Conservation (phyloP, 2,113 vertebrate genomes). For the Carettochelys insculpta region DNA sequence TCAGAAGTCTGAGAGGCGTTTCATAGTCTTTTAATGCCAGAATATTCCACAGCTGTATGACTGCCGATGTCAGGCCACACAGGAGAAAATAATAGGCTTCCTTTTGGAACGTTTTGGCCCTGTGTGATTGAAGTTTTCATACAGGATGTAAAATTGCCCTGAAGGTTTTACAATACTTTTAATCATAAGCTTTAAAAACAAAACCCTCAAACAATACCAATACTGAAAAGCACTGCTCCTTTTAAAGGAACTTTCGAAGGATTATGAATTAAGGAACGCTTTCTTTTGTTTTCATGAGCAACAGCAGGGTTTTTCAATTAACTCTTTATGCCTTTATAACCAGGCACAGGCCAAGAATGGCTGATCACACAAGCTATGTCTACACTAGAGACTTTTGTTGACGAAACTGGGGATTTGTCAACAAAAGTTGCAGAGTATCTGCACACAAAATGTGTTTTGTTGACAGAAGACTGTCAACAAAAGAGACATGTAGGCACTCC, state of each 20-base stretch:
- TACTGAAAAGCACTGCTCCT: constrained; percentile 30
- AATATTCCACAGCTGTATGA: constrained; percentile 15
- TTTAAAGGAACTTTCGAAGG: constrained; percentile 46
- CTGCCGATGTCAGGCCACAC: constrained; percentile 30
- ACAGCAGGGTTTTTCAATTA: constrained; percentile 41
- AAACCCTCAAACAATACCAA: constrained; percentile 9
- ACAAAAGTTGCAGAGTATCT: too few species aligned
- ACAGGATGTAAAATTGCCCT: neutral
- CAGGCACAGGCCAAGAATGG: neutral
- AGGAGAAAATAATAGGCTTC: neutral
- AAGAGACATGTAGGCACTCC: too few species aligned
- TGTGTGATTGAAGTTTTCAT: constrained; percentile 28
- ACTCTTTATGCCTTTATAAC: constrained; percentile 39
- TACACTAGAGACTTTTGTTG: too few species aligned
- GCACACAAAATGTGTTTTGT: too few species aligned
- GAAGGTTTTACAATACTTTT: constrained; percentile 48
- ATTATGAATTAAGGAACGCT: constrained; percentile 24
- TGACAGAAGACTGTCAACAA: too few species aligned
- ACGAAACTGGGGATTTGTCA: too few species aligned
- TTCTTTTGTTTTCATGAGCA: constrained; percentile 45
- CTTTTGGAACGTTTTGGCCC: neutral
- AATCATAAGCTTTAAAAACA: constrained; percentile 57
- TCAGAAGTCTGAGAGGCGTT: neutral
- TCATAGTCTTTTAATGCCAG: neutral
- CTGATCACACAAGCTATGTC: too few species aligned